Evolutionary conservation across 2,113 vertebrate genomes (phyloP).

Genomic region (Fukomys damarensis): DNA sequence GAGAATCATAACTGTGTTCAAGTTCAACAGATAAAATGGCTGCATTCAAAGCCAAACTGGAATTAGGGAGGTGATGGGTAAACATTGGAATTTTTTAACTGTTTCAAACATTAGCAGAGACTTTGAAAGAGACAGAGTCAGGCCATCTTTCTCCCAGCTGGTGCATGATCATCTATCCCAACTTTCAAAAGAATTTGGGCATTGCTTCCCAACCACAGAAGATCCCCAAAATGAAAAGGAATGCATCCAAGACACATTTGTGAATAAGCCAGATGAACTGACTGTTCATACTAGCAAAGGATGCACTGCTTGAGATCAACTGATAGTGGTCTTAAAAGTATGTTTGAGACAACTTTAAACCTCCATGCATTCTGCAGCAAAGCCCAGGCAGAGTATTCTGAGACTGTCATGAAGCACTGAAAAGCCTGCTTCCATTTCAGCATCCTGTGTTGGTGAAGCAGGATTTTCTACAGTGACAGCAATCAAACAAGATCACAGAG

Average conservation of each 20-base stretch:
- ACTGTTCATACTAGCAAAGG: neutral
- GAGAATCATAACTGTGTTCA: neutral
- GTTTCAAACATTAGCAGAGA: neutral
- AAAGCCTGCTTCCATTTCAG: neutral
- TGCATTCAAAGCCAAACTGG: neutral
- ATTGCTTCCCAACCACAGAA: neutral
- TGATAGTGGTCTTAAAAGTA: neutral
- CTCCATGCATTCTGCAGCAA: neutral
- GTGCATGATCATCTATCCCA: neutral
- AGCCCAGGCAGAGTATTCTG: neutral
- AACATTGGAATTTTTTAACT: neutral
- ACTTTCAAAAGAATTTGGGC: neutral
- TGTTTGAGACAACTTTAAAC: neutral
- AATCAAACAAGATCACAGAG: neutral
- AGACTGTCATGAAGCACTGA: neutral
- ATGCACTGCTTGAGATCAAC: neutral
- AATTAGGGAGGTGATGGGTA: neutral
- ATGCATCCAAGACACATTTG: neutral
- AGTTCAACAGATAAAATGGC: neutral
- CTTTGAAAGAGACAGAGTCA: neutral
- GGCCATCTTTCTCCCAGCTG: neutral
- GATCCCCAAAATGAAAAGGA: neutral
- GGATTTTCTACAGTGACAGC: neutral
- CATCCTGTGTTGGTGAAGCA: neutral
- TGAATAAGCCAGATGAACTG: neutral